Conservation (phyloP, 2,797 vertebrate genomes). For the Eleutherodactylus coqui region DNA sequence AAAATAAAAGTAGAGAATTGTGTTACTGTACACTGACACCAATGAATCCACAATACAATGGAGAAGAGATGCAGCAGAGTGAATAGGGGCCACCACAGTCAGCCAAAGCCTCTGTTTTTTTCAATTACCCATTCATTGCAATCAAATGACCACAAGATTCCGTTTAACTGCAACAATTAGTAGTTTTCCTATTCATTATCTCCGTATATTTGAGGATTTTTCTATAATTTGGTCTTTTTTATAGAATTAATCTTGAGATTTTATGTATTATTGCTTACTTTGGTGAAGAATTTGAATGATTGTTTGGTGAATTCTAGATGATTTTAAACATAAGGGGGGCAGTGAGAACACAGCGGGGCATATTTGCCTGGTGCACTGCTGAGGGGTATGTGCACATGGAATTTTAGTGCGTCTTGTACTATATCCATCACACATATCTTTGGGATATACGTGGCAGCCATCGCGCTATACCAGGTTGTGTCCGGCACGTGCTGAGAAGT, state of each 20-base stretch:
- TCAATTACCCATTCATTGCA: background rate
- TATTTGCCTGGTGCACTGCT: background rate
- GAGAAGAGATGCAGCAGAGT: background rate
- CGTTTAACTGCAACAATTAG: background rate
- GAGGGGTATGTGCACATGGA: background rate
- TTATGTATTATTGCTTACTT: background rate
- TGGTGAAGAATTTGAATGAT: background rate
- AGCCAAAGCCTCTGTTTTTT: background rate
- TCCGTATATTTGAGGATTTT: background rate
- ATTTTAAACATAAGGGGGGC: background rate
- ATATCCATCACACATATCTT: too few species aligned
- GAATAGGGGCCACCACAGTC: background rate
- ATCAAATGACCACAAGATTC: background rate
- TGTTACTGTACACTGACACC: background rate
- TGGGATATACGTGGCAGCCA: too few species aligned
- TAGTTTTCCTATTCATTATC: background rate
- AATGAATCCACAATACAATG: slow-evolving; percentile 2
- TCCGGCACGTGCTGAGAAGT: too few species aligned
- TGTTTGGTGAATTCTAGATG: background rate
- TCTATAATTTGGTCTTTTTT: background rate
- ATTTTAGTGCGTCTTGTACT: too few species aligned
- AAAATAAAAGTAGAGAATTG: background rate
- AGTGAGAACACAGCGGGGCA: background rate
- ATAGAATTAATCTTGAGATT: background rate
- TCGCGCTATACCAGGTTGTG: too few species aligned